Evolutionary conservation across 2,888 invertebrate genomes (phyloP).

Genomic region (Oegoconia quadripuncta): DNA sequence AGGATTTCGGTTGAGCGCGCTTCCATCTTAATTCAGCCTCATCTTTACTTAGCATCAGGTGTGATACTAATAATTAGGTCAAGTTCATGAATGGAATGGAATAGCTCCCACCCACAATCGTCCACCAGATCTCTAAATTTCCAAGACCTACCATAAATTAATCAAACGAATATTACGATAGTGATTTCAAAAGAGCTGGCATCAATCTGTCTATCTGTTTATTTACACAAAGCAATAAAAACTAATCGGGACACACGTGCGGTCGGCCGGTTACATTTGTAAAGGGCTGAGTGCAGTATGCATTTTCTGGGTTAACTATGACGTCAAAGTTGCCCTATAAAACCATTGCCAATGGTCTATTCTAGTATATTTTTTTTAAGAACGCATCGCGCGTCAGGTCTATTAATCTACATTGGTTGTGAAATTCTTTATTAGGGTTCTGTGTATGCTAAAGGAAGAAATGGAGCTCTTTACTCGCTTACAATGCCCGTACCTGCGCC

Average conservation of each 20-base stretch:
- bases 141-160: background rate
- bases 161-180: background rate
- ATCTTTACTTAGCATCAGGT: too few relatives aligned
- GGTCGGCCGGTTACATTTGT: background rate
- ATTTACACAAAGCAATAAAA: constrained; percentile 28
- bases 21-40: too few relatives aligned
- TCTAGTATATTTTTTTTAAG: constrained; percentile 34
- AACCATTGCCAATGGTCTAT: constrained; percentile 33
- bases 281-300: constrained; percentile 13
- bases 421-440: too few relatives aligned
- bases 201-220: constrained; percentile 32
- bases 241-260: constrained; percentile 48
- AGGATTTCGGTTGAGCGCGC: too few relatives aligned
- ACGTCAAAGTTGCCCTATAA: constrained; percentile 59
- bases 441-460: too few relatives aligned
- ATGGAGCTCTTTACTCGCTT: too few relatives aligned
- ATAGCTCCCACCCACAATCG: too few relatives aligned
- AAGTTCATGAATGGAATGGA: too few relatives aligned
- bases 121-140: too few relatives aligned
- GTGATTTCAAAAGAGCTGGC: constrained; percentile 3
- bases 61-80: too few relatives aligned
- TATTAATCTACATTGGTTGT: too few relatives aligned
- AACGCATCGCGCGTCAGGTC: constrained; percentile 35
- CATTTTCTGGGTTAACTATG: constrained; percentile 44
- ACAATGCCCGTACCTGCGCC: too few relatives aligned